phyloP scores from a whole-genome alignment of 1,140 invertebrate species.

The Drosophila paulistorum region DNA sequence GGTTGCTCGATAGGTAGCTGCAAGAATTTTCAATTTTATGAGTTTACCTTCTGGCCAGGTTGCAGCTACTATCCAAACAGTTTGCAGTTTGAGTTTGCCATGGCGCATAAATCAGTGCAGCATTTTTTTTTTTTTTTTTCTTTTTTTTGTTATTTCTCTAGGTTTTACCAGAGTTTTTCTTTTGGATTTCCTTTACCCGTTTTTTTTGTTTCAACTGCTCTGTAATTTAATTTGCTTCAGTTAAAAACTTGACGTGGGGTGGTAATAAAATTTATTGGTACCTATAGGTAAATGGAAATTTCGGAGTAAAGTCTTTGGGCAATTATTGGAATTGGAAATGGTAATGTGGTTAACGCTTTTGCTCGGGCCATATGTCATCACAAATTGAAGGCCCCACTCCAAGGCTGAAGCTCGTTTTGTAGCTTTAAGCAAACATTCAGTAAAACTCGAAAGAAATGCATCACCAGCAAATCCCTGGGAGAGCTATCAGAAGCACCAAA shows the following conservation, averaged over 20 bases:
- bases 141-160: not conserved
- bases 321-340: slow-evolving; percentile 5
- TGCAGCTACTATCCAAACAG: slow-evolving; percentile 30
- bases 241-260: slow-evolving; percentile 37
- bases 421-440: not conserved
- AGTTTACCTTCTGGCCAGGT: slow-evolving; percentile 54
- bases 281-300: not conserved
- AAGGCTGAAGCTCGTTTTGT: not conserved
- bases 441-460: slow-evolving; percentile 1
- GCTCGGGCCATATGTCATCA: not conserved
- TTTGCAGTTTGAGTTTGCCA: slow-evolving; percentile 53
- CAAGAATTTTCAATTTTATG: slow-evolving; percentile 68
- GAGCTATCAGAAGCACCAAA: not conserved
- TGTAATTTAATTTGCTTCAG: slow-evolving; percentile 38
- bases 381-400: not conserved
- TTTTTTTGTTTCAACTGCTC: not conserved
- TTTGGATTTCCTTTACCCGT: slow-evolving; percentile 50
- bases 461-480: not conserved
- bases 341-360: not conserved
- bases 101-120: slow-evolving; percentile 62
- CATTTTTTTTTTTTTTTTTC: slow-evolving; percentile 26
- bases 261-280: not conserved
- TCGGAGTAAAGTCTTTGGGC: not conserved
- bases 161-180: not conserved
- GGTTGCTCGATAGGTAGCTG: slow-evolving; percentile 45